These are phyloP conservation scores for Neodiprion pinetum DNA, from an alignment of 1,140 invertebrate genomes.

Conservation along the genomic window DNA sequence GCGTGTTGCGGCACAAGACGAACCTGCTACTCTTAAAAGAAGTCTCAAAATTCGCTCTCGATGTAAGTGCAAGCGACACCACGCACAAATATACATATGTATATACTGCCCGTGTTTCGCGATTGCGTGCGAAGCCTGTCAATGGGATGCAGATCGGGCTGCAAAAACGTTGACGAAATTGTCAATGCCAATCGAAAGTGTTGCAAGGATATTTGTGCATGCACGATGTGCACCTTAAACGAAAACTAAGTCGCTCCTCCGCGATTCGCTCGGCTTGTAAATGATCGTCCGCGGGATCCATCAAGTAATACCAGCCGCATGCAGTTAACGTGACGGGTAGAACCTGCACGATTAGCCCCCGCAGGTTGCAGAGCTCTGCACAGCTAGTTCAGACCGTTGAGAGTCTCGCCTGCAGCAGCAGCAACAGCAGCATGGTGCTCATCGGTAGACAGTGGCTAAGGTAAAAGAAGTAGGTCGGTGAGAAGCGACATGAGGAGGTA, in stretches of 20 bases:
- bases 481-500: conserved; percentile 45
- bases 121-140: neutral
- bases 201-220: no score
- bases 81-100: no score
- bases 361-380: neutral
- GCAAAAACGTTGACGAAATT: neutral
- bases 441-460: conserved; percentile 1
- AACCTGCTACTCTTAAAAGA: neutral
- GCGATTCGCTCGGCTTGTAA: no score
- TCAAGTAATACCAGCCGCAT: no score
- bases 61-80: no score
- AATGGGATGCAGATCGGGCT: neutral
- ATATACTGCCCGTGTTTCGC: neutral
- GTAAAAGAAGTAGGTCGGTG: conserved; percentile 7
- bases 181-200: no score
- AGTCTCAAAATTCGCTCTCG: neutral
- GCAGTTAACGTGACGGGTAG: no score
- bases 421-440: neutral
- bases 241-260: no score
- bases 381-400: neutral
- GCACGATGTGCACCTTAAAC: no score
- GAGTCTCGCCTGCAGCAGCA: neutral
- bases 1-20: no score
- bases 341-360: neutral
- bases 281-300: no score